These are phyloP conservation scores for Crocuta crocuta DNA, from an alignment of 2,113 vertebrate species.

Conservation along the genomic window DNA sequence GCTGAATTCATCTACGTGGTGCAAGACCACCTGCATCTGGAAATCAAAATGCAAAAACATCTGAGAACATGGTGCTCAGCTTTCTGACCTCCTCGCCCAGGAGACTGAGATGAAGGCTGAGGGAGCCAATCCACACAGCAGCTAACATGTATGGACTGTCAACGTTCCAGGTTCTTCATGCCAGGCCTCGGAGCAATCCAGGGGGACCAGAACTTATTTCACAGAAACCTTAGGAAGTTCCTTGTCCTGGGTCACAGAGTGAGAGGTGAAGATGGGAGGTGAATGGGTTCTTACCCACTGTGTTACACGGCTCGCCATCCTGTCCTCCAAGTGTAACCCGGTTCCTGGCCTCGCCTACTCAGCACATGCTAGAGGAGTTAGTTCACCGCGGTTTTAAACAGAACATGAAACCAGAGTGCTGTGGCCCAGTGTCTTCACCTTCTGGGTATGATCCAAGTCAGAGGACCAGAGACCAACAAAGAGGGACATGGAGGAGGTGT, in stretches of 20 bases:
- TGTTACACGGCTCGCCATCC: fast-evolving
- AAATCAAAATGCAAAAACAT: background rate
- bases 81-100: background rate
- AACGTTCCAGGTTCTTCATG: background rate
- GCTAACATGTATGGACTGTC: background rate
- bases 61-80: background rate
- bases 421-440: background rate
- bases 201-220: background rate
- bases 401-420: background rate
- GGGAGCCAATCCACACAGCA: background rate
- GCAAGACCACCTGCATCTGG: background rate
- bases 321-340: background rate
- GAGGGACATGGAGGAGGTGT: background rate
- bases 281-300: background rate
- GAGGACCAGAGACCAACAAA: background rate
- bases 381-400: background rate
- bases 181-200: background rate
- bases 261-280: background rate
- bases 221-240: background rate
- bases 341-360: background rate
- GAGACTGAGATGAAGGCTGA: background rate
- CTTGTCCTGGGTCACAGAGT: background rate
- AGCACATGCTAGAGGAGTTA: background rate
- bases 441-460: background rate
- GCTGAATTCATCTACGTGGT: background rate